phyloP scores from a whole-genome alignment of 2,113 vertebrate species.

The Triplophysa siluroides region DNA sequence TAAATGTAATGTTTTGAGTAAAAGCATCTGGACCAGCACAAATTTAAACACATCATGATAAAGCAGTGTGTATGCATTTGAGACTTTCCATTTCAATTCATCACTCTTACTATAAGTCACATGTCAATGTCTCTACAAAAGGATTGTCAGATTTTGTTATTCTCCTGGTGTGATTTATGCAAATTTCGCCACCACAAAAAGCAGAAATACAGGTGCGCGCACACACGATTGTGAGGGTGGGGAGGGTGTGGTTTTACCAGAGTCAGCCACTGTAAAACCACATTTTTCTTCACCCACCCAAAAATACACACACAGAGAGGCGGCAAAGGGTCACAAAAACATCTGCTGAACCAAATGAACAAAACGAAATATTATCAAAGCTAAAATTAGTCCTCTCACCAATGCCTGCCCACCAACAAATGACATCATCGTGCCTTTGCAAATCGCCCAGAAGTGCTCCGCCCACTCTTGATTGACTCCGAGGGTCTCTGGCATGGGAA shows the following conservation, averaged over 20 bases:
- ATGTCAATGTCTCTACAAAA: neutral
- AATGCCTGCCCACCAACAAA: constrained; percentile 12
- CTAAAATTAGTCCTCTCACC: constrained; percentile 8
- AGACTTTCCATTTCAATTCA: neutral
- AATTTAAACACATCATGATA: neutral
- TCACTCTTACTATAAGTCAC: neutral
- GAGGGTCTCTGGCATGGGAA: constrained; percentile 35
- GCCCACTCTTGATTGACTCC: constrained; percentile 36
- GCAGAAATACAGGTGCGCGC: too few relatives aligned
- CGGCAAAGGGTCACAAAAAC: neutral
- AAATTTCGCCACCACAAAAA: too few relatives aligned
- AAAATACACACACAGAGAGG: neutral
- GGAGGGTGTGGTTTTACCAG: constrained; percentile 16
- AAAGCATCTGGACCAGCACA: too few relatives aligned
- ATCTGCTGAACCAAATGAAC: constrained; percentile 1
- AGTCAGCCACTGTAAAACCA: constrained; percentile 25
- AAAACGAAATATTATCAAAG: constrained; percentile 32
- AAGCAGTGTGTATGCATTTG: neutral
- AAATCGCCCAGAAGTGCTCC: constrained; percentile 3
- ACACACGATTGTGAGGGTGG: neutral
- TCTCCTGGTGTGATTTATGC: neutral
- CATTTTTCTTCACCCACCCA: constrained; percentile 26
- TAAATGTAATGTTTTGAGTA: too few relatives aligned
- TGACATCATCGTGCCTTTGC: constrained; percentile 12
- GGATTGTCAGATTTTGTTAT: neutral